A percentile compares a stretch with the other conserved stretches of the same genome.
Evolutionary conservation across 2,797 vertebrate species (phyloP).

Genomic region (Cichlasoma orientale): DNA sequence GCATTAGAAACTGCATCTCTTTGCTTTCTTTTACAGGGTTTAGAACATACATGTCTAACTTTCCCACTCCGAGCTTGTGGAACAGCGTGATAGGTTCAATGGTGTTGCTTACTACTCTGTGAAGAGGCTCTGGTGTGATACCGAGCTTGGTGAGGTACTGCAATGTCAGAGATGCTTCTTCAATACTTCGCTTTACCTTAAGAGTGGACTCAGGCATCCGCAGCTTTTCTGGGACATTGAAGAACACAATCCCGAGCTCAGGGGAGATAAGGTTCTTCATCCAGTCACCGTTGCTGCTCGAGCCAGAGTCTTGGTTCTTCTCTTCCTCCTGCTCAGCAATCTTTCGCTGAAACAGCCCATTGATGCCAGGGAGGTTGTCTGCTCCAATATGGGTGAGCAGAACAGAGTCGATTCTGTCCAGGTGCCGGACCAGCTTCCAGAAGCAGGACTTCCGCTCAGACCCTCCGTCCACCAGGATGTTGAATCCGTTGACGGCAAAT

Average conservation of each 20-base stretch:
- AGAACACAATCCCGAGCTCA: slow-evolving; percentile 97
- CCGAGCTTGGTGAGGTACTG: slow-evolving; percentile 94
- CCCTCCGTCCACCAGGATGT: slow-evolving; percentile 96
- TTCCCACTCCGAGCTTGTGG: slow-evolving; percentile 97
- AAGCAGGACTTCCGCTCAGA: slow-evolving; percentile 97
- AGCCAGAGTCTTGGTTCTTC: slow-evolving; percentile 86
- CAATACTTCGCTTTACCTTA: slow-evolving; percentile 96
- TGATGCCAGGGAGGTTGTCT: slow-evolving; percentile 97
- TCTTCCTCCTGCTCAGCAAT: slow-evolving; percentile 96
- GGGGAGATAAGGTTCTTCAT: slow-evolving; percentile 98
- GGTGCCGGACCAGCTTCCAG: slow-evolving; percentile 97
- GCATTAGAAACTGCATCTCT: slow-evolving; percentile 99
- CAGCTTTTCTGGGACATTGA: slow-evolving; percentile 97
- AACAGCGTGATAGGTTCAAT: slow-evolving; percentile 96
- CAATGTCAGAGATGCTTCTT: slow-evolving; percentile 94
- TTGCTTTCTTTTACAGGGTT: slow-evolving; percentile 99
- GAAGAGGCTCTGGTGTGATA: slow-evolving; percentile 93
- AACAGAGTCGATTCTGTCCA: slow-evolving; percentile 96
- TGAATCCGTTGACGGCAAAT: slow-evolving; percentile 98
- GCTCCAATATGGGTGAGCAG: slow-evolving; percentile 98
- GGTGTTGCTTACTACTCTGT: slow-evolving; percentile 92
- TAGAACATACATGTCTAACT: slow-evolving; percentile 96
- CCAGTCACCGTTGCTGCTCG: slow-evolving; percentile 93
- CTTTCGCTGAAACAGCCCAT: slow-evolving; percentile 96
- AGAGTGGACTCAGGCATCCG: slow-evolving; percentile 90